These are phyloP conservation scores for Mamestra brassicae DNA, from an alignment of 2,888 invertebrate genomes.

Conservation along the genomic window DNA sequence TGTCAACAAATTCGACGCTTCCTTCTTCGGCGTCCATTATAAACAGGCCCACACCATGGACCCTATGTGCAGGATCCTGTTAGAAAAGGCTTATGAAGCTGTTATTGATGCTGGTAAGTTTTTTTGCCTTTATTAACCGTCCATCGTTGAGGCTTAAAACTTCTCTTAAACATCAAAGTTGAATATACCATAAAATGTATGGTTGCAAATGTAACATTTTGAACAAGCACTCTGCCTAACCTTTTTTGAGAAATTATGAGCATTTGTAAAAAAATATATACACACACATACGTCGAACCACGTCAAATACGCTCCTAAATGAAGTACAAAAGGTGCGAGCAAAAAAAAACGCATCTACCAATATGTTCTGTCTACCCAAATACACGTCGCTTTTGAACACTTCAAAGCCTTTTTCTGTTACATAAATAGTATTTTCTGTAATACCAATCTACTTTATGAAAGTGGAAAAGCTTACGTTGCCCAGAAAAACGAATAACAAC, in stretches of 20 bases:
- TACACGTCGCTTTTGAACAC: conserved; percentile 8
- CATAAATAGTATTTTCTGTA: conserved; percentile 33
- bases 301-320: conserved; percentile 7
- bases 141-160: background rate
- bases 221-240: background rate
- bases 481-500: conserved; percentile 36
- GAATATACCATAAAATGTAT: too few relatives aligned
- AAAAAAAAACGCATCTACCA: conserved; percentile 14
- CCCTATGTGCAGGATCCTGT: conserved; percentile 94
- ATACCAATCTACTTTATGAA: conserved; percentile 31
- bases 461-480: conserved; percentile 27
- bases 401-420: conserved; percentile 26
- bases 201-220: background rate
- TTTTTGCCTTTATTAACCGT: background rate
- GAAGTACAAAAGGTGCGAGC: background rate
- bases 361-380: conserved; percentile 8
- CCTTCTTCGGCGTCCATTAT: conserved; percentile 94
- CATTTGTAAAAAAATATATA: too few relatives aligned
- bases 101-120: conserved; percentile 93
- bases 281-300: background rate
- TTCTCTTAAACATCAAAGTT: too few relatives aligned
- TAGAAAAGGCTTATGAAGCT: conserved; percentile 95
- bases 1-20: conserved; percentile 94
- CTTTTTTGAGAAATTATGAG: too few relatives aligned
- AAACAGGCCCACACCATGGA: conserved; percentile 95